These are phyloP conservation scores for Oncorhynchus nerka DNA, from an alignment of 2,113 vertebrate genomes.

Conservation along the genomic window DNA sequence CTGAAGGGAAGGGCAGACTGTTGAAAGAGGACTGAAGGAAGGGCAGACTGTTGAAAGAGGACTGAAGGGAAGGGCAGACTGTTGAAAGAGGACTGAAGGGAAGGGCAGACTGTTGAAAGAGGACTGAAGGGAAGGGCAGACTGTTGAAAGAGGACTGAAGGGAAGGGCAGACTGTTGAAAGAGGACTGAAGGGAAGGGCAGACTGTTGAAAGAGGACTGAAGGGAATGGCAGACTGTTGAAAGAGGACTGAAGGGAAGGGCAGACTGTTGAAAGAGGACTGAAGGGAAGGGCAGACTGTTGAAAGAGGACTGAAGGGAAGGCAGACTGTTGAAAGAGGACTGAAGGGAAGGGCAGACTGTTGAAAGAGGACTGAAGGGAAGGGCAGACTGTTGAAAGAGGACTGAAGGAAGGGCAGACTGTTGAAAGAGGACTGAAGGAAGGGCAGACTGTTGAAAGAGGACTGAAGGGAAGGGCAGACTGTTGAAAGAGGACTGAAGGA, in stretches of 20 bases:
- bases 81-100: conserved; percentile 11
- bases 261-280: no score
- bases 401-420: no score
- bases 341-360: no score
- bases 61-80: conserved; percentile 27
- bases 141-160: conserved; percentile 2
- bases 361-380: no score
- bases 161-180: not conserved
- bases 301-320: no score
- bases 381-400: no score
- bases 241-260: conserved; percentile 17
- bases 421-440: no score
- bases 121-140: conserved; percentile 14
- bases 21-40: conserved; percentile 5
- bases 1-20: conserved; percentile 13
- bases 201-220: no score
- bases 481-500: no score
- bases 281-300: conserved; percentile 11
- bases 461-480: conserved; percentile 30
- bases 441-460: no score
- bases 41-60: no score
- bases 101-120: not conserved
- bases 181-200: conserved; percentile 16
- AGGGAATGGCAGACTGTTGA: conserved; percentile 13
- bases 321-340: no score